Evolutionary conservation across 1,140 invertebrate species (phyloP).

Genomic region (Drosophila kikkawai): DNA sequence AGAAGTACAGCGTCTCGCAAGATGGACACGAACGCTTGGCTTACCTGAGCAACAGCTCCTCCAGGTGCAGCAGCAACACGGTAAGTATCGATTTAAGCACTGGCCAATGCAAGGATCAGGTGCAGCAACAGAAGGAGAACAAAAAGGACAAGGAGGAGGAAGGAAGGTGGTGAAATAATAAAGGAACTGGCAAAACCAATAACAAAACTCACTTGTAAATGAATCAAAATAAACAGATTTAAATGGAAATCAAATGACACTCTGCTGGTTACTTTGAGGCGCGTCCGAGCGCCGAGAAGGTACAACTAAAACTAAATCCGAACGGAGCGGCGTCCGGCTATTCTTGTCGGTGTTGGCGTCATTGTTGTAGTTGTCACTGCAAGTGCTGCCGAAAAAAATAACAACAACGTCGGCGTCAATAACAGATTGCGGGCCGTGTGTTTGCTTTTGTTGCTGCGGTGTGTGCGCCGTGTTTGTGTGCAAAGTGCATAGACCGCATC

Average conservation of each 20-base stretch:
- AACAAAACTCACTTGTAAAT: slow-evolving; percentile 33
- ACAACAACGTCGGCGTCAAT: slow-evolving; percentile 23
- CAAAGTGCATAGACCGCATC: slow-evolving; percentile 65
- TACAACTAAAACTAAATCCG: slow-evolving; percentile 27
- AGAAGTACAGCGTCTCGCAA: not conserved
- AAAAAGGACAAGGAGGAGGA: not conserved
- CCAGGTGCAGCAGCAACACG: slow-evolving; percentile 33
- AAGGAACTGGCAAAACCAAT: not conserved
- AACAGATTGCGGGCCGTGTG: slow-evolving; percentile 27
- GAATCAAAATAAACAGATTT: slow-evolving; percentile 10
- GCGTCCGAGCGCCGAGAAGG: slow-evolving; percentile 36
- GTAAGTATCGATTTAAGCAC: slow-evolving; percentile 68
- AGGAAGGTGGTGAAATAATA: slow-evolving; percentile 1
- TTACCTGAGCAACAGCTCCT: slow-evolving; percentile 50
- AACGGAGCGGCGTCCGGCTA: slow-evolving; percentile 1
- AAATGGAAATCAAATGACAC: not conserved
- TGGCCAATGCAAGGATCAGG: slow-evolving; percentile 24
- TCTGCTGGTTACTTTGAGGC: not conserved
- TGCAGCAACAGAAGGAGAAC: not conserved
- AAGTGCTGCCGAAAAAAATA: slow-evolving; percentile 35
- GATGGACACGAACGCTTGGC: slow-evolving; percentile 1
- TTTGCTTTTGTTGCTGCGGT: slow-evolving; percentile 28
- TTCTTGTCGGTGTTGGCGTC: slow-evolving; percentile 8
- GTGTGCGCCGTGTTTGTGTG: slow-evolving; percentile 18
- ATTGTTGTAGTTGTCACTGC: slow-evolving; percentile 19